Conservation (phyloP, 1,140 invertebrate genomes). For the Eueides isabella region DNA sequence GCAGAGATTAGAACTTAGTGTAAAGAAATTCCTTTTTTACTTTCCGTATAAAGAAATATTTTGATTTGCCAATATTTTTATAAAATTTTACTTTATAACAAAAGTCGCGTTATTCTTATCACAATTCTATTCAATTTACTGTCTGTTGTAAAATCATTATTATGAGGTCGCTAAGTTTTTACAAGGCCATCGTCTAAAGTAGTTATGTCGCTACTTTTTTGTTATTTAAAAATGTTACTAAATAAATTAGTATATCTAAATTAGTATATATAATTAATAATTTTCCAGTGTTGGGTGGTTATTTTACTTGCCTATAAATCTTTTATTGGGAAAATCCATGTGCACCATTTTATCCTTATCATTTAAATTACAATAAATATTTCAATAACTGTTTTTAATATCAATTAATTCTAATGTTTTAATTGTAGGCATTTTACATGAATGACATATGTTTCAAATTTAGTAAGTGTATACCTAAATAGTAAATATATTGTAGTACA, state of each 20-base stretch:
- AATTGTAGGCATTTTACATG: background rate
- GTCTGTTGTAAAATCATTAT: background rate
- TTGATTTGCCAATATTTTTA: too few relatives aligned
- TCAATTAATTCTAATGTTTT: background rate
- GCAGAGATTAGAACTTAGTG: background rate
- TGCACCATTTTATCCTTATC: background rate
- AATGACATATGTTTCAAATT: too few relatives aligned
- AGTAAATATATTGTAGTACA: too few relatives aligned
- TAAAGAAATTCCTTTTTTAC: too few relatives aligned
- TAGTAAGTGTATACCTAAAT: too few relatives aligned
- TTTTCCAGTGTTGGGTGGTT: background rate
- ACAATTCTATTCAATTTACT: background rate
- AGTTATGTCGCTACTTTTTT: background rate
- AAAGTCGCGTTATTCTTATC: too few relatives aligned
- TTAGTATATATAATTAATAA: background rate
- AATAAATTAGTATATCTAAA: background rate
- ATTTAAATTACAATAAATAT: background rate
- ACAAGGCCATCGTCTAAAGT: background rate
- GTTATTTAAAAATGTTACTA: background rate
- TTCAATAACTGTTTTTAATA: background rate
- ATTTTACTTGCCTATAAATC: background rate
- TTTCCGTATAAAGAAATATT: too few relatives aligned
- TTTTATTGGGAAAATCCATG: background rate
- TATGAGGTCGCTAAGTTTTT: background rate
- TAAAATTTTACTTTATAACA: background rate